These are phyloP conservation scores for Euspilapteryx auroguttella DNA, from an alignment of 2,888 invertebrate species.

Conservation along the genomic window DNA sequence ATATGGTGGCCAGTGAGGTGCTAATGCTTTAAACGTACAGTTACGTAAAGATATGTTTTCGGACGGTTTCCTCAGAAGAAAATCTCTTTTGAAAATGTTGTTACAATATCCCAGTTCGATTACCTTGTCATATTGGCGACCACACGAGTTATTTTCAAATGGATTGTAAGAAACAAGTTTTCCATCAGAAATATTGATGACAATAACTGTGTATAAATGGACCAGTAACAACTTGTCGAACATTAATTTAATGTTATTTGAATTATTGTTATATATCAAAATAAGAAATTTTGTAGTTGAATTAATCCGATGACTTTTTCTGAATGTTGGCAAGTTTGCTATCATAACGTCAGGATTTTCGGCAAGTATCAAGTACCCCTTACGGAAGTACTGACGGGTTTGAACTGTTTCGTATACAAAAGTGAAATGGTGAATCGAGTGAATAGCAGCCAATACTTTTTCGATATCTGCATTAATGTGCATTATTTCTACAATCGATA, in stretches of 20 bases:
- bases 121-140: background rate
- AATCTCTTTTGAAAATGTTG: background rate
- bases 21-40: slow-evolving; percentile 1
- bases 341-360: background rate
- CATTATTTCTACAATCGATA: no score
- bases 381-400: no score
- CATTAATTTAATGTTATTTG: background rate
- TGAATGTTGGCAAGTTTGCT: no score
- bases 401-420: no score
- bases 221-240: background rate
- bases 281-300: background rate
- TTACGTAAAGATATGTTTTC: background rate
- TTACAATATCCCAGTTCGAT: background rate
- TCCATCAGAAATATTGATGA: background rate
- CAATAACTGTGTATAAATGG: slow-evolving; percentile 1
- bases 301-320: no score
- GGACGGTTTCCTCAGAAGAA: background rate
- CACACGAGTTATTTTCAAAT: slow-evolving; percentile 1
- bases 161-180: slow-evolving; percentile 1
- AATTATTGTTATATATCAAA: no score
- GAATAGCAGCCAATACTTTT: no score
- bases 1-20: slow-evolving; percentile 1
- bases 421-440: no score
- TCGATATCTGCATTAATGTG: no score
- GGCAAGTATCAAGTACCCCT: background rate